These are phyloP conservation scores for Drosophila mojavensis DNA, from an alignment of 1,140 invertebrate genomes.

Conservation along the genomic window DNA sequence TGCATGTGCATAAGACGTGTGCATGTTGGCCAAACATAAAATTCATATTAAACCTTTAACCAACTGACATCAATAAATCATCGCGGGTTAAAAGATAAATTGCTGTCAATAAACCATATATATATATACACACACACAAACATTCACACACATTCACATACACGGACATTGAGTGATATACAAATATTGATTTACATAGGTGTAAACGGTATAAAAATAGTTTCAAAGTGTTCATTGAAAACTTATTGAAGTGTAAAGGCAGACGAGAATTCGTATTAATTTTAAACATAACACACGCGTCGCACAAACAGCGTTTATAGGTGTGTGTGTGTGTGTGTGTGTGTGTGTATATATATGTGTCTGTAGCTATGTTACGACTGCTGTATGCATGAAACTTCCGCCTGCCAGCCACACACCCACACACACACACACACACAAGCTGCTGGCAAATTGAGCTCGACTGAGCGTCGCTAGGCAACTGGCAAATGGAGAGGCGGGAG, in stretches of 20 bases:
- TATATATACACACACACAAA: background rate
- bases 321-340: background rate
- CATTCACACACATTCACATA: slow-evolving; percentile 5
- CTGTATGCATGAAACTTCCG: slow-evolving; percentile 22
- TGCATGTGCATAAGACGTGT: slow-evolving; percentile 2
- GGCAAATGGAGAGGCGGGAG: background rate
- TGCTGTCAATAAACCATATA: slow-evolving; percentile 39
- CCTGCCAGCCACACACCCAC: slow-evolving; percentile 1
- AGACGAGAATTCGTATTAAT: slow-evolving; percentile 63
- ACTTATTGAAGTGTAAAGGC: slow-evolving; percentile 74
- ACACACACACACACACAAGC: background rate
- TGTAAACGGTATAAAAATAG: slow-evolving; percentile 78
- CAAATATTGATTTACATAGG: slow-evolving; percentile 52
- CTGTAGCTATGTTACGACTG: background rate
- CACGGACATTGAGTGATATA: slow-evolving; percentile 10
- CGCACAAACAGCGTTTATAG: slow-evolving; percentile 1
- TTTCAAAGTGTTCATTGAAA: slow-evolving; percentile 81
- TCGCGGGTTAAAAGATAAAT: slow-evolving; percentile 43
- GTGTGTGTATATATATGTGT: slow-evolving; percentile 4
- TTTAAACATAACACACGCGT: slow-evolving; percentile 57
- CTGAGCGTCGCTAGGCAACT: slow-evolving; percentile 22
- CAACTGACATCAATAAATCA: slow-evolving; percentile 55
- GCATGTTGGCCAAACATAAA: slow-evolving; percentile 31
- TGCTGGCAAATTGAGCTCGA: slow-evolving; percentile 58
- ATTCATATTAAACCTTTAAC: slow-evolving; percentile 28